phyloP scores from a whole-genome alignment of 2,797 vertebrate species.

The Acipenser ruthenus region DNA sequence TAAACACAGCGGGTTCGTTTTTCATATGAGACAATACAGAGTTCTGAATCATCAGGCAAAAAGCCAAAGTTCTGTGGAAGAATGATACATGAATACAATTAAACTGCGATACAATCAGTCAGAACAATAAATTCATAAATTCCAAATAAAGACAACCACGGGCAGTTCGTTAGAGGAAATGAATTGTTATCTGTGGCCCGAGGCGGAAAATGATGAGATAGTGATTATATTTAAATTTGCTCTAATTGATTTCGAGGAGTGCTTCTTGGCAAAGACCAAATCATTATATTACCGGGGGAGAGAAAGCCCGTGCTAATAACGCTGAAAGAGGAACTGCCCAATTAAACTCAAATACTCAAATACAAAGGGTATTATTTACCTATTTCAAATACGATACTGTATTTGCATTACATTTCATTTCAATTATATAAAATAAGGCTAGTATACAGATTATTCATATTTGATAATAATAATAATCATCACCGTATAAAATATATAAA shows the following conservation, averaged over 20 bases:
- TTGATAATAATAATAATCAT: too few relatives aligned
- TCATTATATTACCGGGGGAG: slow-evolving; percentile 65
- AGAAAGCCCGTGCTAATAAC: slow-evolving; percentile 52
- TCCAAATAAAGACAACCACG: slow-evolving; percentile 45
- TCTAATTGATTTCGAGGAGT: slow-evolving; percentile 71
- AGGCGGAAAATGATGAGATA: slow-evolving; percentile 49
- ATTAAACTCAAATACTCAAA: slow-evolving; percentile 25
- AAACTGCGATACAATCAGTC: neutral
- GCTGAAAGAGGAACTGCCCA: slow-evolving; percentile 40
- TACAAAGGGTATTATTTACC: slow-evolving; percentile 21
- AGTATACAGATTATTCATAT: too few relatives aligned
- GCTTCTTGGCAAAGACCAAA: slow-evolving; percentile 60
- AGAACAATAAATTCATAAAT: slow-evolving; percentile 3
- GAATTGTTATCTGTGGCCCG: slow-evolving; percentile 44
- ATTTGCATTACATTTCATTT: too few relatives aligned
- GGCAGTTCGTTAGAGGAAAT: slow-evolving; percentile 30
- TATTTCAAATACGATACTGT: neutral
- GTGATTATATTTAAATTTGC: slow-evolving; percentile 76
- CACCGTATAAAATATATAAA: too few relatives aligned
- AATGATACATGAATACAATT: neutral
- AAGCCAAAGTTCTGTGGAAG: neutral
- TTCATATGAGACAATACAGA: neutral
- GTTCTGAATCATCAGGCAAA: neutral
- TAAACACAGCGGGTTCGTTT: too few relatives aligned
- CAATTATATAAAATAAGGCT: too few relatives aligned